These are phyloP conservation scores for Chelonoidis abingdonii DNA, from an alignment of 2,113 vertebrate genomes.

Conservation along the genomic window DNA sequence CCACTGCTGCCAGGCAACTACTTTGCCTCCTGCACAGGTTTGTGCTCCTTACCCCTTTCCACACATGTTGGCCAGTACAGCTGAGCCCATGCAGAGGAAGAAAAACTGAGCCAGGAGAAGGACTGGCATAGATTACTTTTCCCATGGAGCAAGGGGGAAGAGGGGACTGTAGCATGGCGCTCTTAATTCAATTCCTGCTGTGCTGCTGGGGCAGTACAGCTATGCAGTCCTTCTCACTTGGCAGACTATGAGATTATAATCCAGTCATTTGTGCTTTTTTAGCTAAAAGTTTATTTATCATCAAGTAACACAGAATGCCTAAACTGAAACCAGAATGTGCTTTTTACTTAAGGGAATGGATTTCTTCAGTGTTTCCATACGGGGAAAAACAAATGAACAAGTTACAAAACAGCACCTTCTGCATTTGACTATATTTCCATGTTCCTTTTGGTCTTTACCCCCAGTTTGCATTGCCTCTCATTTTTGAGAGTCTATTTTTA, in stretches of 20 bases:
- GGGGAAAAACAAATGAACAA: not conserved
- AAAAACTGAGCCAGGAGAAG: not conserved
- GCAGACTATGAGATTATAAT: not conserved
- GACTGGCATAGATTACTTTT: not conserved
- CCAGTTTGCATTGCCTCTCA: not conserved
- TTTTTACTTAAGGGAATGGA: not conserved
- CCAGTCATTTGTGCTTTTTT: not conserved
- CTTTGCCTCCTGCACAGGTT: not conserved
- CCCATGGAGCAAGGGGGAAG: not conserved
- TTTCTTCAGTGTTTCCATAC: not conserved
- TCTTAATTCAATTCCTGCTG: rapidly evolving
- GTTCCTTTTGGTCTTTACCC: not conserved
- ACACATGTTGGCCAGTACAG: rapidly evolving
- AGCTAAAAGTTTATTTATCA: not conserved
- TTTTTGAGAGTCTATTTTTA: not conserved
- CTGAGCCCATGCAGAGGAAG: rapidly evolving
- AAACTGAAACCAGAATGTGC: rapidly evolving
- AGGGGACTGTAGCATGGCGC: rapidly evolving
- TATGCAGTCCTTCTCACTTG: not conserved
- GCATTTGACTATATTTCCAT: not conserved
- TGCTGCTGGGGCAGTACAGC: not conserved
- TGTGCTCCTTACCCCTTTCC: not conserved
- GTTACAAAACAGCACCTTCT: not conserved
- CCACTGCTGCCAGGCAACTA: not conserved
- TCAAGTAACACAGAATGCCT: not conserved